Conservation (phyloP, 2,797 vertebrate genomes). For the Rhinophrynus dorsalis region DNA sequence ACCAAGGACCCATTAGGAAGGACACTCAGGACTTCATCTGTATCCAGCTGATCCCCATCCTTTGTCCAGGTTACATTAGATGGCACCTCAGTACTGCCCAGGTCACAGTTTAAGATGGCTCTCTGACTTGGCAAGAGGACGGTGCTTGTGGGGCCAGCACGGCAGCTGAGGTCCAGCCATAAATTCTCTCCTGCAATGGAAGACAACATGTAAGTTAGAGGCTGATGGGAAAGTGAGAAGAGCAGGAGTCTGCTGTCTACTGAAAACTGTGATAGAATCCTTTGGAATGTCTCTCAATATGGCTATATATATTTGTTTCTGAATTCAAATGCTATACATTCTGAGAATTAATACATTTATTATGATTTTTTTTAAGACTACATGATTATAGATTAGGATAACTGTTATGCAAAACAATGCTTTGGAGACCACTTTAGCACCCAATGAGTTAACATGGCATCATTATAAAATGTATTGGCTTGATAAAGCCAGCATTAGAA, state of each 20-base stretch:
- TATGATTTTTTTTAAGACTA: too few relatives aligned
- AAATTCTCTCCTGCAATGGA: constrained; percentile 43
- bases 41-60: constrained; percentile 70
- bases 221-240: background rate
- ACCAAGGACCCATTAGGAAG: constrained; percentile 84
- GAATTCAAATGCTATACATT: too few relatives aligned
- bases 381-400: too few relatives aligned
- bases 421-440: too few relatives aligned
- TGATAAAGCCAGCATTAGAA: too few relatives aligned
- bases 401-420: too few relatives aligned
- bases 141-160: constrained; percentile 79
- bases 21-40: constrained; percentile 65
- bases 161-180: constrained; percentile 88
- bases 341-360: too few relatives aligned
- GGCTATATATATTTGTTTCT: too few relatives aligned
- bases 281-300: too few relatives aligned
- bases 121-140: constrained; percentile 77
- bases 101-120: constrained; percentile 82
- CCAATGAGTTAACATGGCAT: too few relatives aligned
- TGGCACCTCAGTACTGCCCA: constrained; percentile 63
- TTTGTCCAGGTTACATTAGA: constrained; percentile 86
- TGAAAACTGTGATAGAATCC: too few relatives aligned
- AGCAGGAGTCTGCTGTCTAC: background rate
- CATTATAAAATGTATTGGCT: too few relatives aligned
- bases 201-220: background rate